Conservation (phyloP, 1,140 invertebrate genomes). For the Ptiloglossa arizonensis region DNA sequence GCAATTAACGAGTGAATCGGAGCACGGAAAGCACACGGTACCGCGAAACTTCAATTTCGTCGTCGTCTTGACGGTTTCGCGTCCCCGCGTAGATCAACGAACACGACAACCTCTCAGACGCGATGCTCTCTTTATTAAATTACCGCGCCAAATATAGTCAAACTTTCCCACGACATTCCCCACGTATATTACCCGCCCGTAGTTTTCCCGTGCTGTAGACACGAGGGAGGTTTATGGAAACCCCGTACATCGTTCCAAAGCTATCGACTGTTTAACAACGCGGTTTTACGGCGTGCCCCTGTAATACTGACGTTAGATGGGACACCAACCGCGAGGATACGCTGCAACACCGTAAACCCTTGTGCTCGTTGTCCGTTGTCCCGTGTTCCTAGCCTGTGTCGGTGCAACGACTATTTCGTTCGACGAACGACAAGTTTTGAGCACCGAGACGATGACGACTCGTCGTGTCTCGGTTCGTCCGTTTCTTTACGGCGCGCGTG, state of each 20-base stretch:
- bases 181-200: not conserved
- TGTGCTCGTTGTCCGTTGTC: conserved; percentile 26
- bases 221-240: conserved; percentile 53
- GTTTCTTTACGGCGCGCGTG: not conserved
- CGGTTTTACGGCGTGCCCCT: conserved; percentile 69
- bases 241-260: conserved; percentile 50
- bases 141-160: not conserved
- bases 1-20: not conserved
- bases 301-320: conserved; percentile 68
- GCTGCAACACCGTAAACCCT: conserved; percentile 67
- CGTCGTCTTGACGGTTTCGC: not conserved
- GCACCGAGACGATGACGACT: conserved; percentile 64
- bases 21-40: not conserved
- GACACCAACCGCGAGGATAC: conserved; percentile 46
- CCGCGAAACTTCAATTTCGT: not conserved
- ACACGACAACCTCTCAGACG: not conserved
- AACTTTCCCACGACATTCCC: conserved; percentile 5
- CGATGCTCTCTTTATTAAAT: not conserved
- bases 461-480: conserved; percentile 14
- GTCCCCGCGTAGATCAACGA: not conserved
- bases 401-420: conserved; percentile 61
- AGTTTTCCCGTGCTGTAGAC: not conserved
- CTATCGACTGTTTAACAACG: conserved; percentile 62
- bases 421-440: conserved; percentile 54
- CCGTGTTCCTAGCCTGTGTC: conserved; percentile 16